A percentile compares a stretch with the other conserved stretches of the same genome.
Conservation (phyloP, 2,888 invertebrate species). For the Xestoiulus laeticollis region DNA sequence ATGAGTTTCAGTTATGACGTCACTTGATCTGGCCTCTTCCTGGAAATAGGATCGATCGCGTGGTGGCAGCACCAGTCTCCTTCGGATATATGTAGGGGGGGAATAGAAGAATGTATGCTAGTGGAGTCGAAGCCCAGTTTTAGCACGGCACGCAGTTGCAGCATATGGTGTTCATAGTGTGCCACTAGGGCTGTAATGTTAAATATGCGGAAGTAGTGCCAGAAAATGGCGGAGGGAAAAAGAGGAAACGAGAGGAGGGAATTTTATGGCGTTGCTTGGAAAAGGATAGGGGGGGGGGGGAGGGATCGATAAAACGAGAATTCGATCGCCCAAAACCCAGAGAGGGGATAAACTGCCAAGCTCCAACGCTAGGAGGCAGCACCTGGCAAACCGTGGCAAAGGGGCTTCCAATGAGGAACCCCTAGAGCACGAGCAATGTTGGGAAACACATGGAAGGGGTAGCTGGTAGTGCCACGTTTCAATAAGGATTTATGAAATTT, state of each 20-base stretch:
- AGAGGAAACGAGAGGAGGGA: background rate
- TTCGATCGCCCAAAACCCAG: background rate
- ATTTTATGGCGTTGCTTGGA: background rate
- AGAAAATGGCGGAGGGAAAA: slow-evolving; percentile 15
- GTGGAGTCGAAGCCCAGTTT: slow-evolving; percentile 2
- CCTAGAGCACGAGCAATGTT: background rate
- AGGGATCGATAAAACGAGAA: background rate
- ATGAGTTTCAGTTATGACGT: background rate
- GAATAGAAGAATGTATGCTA: slow-evolving; percentile 24
- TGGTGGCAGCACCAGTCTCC: slow-evolving; percentile 36
- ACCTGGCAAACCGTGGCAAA: background rate
- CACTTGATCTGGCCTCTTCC: background rate
- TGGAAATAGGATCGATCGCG: background rate
- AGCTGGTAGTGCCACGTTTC: background rate
- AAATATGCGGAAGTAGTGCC: slow-evolving; percentile 33
- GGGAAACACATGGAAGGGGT: background rate
- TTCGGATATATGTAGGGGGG: background rate
- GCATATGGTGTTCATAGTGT: slow-evolving; percentile 6
- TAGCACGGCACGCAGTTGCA: background rate
- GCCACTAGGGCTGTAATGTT: slow-evolving; percentile 43
- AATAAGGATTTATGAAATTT: too few species aligned
- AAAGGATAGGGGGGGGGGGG: background rate
- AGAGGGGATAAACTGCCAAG: background rate
- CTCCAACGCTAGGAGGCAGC: background rate
- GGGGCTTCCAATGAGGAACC: background rate